A percentile compares a stretch with the other conserved stretches of the same genome.
Evolutionary conservation across 2,888 invertebrate species (phyloP).

Genomic region (Pollenia angustigena): DNA sequence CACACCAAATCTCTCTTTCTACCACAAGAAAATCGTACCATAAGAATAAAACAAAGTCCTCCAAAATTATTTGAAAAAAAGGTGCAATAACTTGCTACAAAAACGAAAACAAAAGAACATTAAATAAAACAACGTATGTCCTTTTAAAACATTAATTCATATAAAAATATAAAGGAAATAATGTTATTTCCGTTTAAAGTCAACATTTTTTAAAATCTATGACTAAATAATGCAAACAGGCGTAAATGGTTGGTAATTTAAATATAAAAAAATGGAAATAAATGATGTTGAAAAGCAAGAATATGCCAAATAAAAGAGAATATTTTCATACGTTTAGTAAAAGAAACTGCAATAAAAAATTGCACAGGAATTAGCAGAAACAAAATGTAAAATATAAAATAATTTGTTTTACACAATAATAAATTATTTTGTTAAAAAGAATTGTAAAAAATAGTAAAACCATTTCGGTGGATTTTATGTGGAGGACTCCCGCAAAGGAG

Average conservation of each 20-base stretch:
- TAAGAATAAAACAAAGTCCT: background rate
- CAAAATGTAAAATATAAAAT: slow-evolving; percentile 10
- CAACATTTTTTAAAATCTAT: slow-evolving; percentile 74
- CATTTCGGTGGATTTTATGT: slow-evolving; percentile 27
- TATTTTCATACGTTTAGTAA: slow-evolving; percentile 66
- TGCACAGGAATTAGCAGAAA: slow-evolving; percentile 59
- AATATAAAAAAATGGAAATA: slow-evolving; percentile 36
- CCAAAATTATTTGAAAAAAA: slow-evolving; percentile 14
- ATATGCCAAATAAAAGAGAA: slow-evolving; percentile 33
- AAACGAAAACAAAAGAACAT: background rate
- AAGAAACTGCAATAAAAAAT: slow-evolving; percentile 32
- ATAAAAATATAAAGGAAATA: slow-evolving; percentile 72
- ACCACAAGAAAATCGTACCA: background rate
- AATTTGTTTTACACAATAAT: slow-evolving; percentile 20
- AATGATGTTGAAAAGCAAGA: slow-evolving; percentile 1
- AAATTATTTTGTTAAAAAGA: slow-evolving; percentile 44
- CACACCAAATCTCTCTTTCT: too few species aligned
- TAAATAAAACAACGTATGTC: slow-evolving; percentile 34
- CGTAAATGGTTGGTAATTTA: slow-evolving; percentile 68
- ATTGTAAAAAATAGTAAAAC: background rate
- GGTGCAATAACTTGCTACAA: background rate
- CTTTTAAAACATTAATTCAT: slow-evolving; percentile 37
- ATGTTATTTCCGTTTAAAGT: slow-evolving; percentile 74
- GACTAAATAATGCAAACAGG: slow-evolving; percentile 75
- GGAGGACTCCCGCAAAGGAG: background rate